These are phyloP conservation scores for Anser cygnoides DNA, from an alignment of 2,113 vertebrate species.

Conservation along the genomic window DNA sequence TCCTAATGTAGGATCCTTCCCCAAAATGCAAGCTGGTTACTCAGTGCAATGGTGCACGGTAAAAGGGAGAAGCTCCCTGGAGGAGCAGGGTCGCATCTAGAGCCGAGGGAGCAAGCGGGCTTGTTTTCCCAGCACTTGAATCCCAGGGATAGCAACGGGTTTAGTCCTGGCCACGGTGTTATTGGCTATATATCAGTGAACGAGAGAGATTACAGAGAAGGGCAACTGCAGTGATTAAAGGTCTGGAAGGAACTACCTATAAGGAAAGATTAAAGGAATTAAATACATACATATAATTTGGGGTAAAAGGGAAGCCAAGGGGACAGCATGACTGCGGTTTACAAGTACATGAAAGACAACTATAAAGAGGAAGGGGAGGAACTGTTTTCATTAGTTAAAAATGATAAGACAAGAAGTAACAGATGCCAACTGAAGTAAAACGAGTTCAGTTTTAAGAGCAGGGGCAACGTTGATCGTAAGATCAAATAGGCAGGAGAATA, in stretches of 20 bases:
- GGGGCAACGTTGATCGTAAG: background rate
- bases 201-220: background rate
- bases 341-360: conserved; percentile 31
- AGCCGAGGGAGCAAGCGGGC: background rate
- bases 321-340: background rate
- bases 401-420: conserved; percentile 40
- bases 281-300: conserved; percentile 25
- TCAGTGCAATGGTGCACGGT: background rate
- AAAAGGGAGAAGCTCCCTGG: background rate
- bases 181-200: background rate
- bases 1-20: background rate
- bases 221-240: conserved; percentile 35
- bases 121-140: conserved; percentile 13
- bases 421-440: conserved; percentile 27
- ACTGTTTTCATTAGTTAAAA: conserved; percentile 29
- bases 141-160: background rate
- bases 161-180: background rate
- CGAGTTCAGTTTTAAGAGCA: background rate
- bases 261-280: conserved; percentile 57
- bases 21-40: background rate
- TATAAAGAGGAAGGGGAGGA: conserved; percentile 17
- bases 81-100: background rate
- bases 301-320: background rate
- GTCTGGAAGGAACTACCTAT: conserved; percentile 29
- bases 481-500: background rate